Percentiles rank a stretch among this genome's conserved stretches.
Evolutionary conservation across 2,797 vertebrate species (phyloP).

Genomic region (Typhlichthys eigenmanni): DNA sequence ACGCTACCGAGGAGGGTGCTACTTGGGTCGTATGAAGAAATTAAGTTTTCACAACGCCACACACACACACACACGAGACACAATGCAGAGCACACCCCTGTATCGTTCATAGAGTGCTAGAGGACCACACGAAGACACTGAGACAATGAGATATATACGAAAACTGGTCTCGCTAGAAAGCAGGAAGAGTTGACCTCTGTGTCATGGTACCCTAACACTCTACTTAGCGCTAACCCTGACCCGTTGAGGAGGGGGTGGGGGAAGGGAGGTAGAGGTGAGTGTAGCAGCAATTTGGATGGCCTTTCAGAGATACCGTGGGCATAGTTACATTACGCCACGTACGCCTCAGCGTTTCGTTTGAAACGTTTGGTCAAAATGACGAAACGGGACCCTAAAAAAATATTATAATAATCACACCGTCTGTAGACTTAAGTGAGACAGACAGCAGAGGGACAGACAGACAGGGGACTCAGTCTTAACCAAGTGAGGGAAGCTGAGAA

Average conservation of each 20-base stretch:
- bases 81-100: constrained; percentile 70
- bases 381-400: constrained; percentile 23
- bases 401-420: constrained; percentile 50
- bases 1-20: constrained; percentile 61
- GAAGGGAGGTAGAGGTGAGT: constrained; percentile 78
- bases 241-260: constrained; percentile 62
- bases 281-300: constrained; percentile 67
- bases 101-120: constrained; percentile 68
- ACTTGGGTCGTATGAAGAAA: constrained; percentile 64
- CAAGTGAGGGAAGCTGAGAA: constrained; percentile 62
- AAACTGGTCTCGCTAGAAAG: constrained; percentile 60
- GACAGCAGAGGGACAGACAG: constrained; percentile 70
- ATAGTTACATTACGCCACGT: constrained; percentile 16
- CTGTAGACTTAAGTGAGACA: constrained; percentile 57
- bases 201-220: constrained; percentile 72
- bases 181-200: constrained; percentile 57
- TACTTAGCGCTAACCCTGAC: constrained; percentile 69
- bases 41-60: constrained; percentile 69
- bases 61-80: constrained; percentile 52
- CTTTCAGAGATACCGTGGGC: constrained; percentile 53
- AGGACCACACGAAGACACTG: constrained; percentile 71
- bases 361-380: constrained; percentile 33
- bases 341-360: constrained; percentile 11
- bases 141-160: constrained; percentile 57
- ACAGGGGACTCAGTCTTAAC: constrained; percentile 65